A percentile compares a stretch with the other conserved stretches of the same genome.
phyloP scores from a whole-genome alignment of 2,888 invertebrate genomes.

The Oligia strigilis region DNA sequence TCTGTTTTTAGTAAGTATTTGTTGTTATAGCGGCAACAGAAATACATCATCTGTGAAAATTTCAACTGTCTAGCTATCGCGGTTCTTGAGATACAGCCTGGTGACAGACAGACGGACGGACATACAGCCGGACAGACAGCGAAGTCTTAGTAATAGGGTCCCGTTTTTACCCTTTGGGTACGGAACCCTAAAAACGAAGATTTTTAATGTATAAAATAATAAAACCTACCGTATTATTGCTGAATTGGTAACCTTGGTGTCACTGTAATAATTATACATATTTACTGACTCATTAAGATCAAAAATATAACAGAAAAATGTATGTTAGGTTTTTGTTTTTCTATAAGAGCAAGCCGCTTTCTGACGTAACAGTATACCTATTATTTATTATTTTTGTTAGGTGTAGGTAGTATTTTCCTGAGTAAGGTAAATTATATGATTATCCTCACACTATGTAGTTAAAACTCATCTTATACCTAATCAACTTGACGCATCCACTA shows the following conservation, averaged over 20 bases:
- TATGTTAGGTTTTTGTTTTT: not conserved
- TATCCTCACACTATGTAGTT: slow-evolving; percentile 18
- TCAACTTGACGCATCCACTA: not conserved
- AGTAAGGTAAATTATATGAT: not conserved
- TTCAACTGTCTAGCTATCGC: too few species aligned
- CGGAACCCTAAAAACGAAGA: not conserved
- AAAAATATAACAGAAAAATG: slow-evolving; percentile 5
- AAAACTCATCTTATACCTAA: not conserved
- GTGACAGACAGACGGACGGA: too few species aligned
- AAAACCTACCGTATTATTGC: slow-evolving; percentile 3
- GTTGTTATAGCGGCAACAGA: too few species aligned
- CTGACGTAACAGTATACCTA: not conserved
- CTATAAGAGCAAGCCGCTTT: not conserved
- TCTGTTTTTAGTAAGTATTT: too few species aligned
- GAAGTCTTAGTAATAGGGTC: too few species aligned
- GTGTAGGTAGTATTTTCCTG: not conserved
- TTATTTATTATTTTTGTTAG: not conserved
- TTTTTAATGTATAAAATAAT: too few species aligned
- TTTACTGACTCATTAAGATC: not conserved
- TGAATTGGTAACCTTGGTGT: slow-evolving; percentile 10
- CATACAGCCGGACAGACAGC: too few species aligned
- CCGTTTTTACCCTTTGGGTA: too few species aligned
- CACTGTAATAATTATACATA: slow-evolving; percentile 11
- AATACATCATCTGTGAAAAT: too few species aligned
- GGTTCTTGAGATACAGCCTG: too few species aligned